Evolutionary conservation across 2,797 vertebrate genomes (phyloP).

Genomic region (Tokudaia muenninki): DNA sequence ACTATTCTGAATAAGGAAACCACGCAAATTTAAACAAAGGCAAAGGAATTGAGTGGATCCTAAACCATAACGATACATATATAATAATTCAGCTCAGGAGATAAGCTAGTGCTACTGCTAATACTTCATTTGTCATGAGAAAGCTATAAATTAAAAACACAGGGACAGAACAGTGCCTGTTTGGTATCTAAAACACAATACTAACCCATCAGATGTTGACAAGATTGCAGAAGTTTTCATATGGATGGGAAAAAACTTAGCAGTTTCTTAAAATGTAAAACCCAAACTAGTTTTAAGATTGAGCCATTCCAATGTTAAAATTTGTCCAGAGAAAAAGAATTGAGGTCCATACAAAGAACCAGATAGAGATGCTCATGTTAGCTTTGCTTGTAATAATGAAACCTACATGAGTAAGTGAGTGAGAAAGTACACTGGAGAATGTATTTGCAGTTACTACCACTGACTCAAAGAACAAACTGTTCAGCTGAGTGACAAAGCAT

Average conservation of each 20-base stretch:
- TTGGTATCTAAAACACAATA: neutral
- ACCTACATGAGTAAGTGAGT: neutral
- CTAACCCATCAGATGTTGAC: neutral
- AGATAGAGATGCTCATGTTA: neutral
- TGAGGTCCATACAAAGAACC: neutral
- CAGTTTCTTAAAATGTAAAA: constrained; percentile 27
- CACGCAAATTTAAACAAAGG: neutral
- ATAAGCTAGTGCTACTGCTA: neutral
- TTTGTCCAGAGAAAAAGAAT: neutral
- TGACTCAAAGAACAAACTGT: neutral
- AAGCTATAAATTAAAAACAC: neutral
- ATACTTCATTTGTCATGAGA: neutral
- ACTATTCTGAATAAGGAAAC: neutral
- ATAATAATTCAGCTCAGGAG: neutral
- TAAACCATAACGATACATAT: neutral
- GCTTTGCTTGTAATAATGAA: neutral
- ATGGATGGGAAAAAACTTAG: neutral
- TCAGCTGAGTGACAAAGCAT: neutral
- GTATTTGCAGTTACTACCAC: neutral
- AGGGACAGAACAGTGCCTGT: neutral
- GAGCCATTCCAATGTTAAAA: neutral
- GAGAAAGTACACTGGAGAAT: neutral
- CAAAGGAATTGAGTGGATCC: neutral
- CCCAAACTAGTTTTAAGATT: neutral
- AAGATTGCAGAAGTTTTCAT: neutral